Evolutionary conservation across 2,113 vertebrate genomes (phyloP), one percentile per base, ranked within the genome.

Genomic region (Mormoops blainvillei): DNA sequence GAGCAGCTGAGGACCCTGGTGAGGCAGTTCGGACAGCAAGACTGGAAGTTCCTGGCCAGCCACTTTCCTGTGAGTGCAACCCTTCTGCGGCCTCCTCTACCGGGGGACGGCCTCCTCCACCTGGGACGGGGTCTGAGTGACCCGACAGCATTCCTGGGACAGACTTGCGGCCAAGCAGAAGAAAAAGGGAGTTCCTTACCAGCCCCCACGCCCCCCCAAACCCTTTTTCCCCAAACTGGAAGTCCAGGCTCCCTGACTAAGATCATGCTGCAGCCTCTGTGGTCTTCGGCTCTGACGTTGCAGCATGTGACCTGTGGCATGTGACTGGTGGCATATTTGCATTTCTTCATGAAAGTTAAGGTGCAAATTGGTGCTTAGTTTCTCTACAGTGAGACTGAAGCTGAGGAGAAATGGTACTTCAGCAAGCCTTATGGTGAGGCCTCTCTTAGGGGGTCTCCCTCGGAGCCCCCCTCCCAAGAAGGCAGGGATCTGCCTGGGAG

Each of bases 31-130:
- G 99, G 99, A 95, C 98, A 99, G 61, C 98, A 98, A 97, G 99
- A 99, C 95, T 99, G 99, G 99, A 99, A 99, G 98, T 98, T 98
- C 80, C 99, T 99, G 68, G 99, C 99, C 96, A 99, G 98, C 96
- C 98, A 98, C 96, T 98, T 99, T 91, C 98, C 99, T 78, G 99
- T 99, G 98, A 99, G 99, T 99, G 92, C 22, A 76, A 86, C n/a
- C 45, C 78, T 63, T 33, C 15, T 28, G 41, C 2, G 15, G 11
- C 18, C 43, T 31, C 16, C 26, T 89, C 7, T 85, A n/a, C 54
- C 54, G 0, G 6, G 15, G 52, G n/a, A n/a, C n/a, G n/a, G 11
- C 18, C 43, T 31, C 16, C 26, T 89, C 7, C 88, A n/a, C 54
- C 54, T 0, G 6, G 15, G 52, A 6, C n/a, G 36, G 87, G 50